Base-by-base conservation (phyloP, 2,797 vertebrate species). In the Sebastes cheni region DNA sequence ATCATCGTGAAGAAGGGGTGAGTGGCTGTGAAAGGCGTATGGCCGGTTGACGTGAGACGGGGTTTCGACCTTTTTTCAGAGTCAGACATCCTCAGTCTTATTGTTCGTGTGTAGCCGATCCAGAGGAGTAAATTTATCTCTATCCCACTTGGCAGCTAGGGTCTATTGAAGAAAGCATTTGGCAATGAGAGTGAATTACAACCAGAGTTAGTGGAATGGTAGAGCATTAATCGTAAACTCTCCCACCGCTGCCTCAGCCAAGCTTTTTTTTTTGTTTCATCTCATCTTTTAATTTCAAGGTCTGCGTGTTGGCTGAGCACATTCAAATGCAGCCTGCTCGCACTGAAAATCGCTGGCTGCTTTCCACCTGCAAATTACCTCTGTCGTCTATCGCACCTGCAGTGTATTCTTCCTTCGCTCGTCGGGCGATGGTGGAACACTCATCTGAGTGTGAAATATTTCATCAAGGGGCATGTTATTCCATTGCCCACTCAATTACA, bases 1-100 rank as follows among this genome's bases (percentile, higher is more conserved):
- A 20, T 99, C 23, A 93, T 98, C 72, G 93, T 99, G 68, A 97
- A 97, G 75, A 99, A 99, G 88, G 97, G 98, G 98, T 99, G 92
- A 97, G 97, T 88, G 72, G 5, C 42, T 64, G 60, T 32, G 29
- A 73, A 60, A 60, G n/a, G 69, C 23, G 56, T 70, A 66, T 75
- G 50, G 30, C 36, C 36, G 2, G 23, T 8, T 7, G 27, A 75
- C 5, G 61, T 13, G 56, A 69, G 52, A 62, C 3, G 59, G 54
- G 59, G 54, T 18, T 81, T 3, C n/a, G 50, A 82, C 72, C 85
- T 81, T 81, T 77, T 30, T 77, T 30, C 52, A 42, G 55, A 86
- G 72, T 77, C 59, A 69, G 61, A 76, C 78, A 30, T 75, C 62
- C 67, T 4, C 18, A 78, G 67, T 81, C 52, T 42, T 42, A 67